Evolutionary conservation across 2,797 vertebrate species (phyloP), one percentile per base, ranked within the genome.

Genomic region (Heteromormyrus szaboi): DNA sequence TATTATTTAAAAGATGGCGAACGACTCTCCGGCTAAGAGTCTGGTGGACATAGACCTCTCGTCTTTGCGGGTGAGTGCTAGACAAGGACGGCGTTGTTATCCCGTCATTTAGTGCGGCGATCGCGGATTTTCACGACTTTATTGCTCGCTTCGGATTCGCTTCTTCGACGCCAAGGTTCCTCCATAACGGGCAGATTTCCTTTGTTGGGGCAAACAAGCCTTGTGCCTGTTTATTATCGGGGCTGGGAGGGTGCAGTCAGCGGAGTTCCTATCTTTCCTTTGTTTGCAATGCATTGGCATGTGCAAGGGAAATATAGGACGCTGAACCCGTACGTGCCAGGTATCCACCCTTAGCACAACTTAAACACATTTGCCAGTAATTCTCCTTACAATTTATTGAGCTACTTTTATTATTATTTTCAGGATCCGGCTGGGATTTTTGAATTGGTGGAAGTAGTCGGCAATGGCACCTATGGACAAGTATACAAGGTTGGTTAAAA

Each of bases 391-490:
- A n/a, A 25, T 85, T 29, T 50, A 83, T 90, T 62, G 19, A 46
- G 14, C 88, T 72, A 68, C 90, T 65, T 44, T 87, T 87, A 86
- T 81, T 89, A 48, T 89, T 37, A 88, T 87, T 87, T 89, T 48
- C 92, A 99, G 98, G 98, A 99, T 92, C 98, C 98, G 81, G 98
- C 98, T 89, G 98, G 98, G 93, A 98, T 99, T 92, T 99, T 99
- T 92, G 98, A 99, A 93, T 94, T 99, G 94, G 98, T 99, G 94
- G 98, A 99, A 95, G 98, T 99, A 93, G 98, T 99, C 90, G 98
- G 98, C 89, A 99, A 99, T 96, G 98, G 98, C 95, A 99, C 98
- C 90, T 99, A 99, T 89, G 98, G 98, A 95, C 98, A 99, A 97
- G 98, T 99, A 92, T 99, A 99, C 91, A 99, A 99, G 98, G 98